Base-by-base conservation (phyloP, 92 coral and sea anemone species). In the Paragorgia papillata region DNA sequence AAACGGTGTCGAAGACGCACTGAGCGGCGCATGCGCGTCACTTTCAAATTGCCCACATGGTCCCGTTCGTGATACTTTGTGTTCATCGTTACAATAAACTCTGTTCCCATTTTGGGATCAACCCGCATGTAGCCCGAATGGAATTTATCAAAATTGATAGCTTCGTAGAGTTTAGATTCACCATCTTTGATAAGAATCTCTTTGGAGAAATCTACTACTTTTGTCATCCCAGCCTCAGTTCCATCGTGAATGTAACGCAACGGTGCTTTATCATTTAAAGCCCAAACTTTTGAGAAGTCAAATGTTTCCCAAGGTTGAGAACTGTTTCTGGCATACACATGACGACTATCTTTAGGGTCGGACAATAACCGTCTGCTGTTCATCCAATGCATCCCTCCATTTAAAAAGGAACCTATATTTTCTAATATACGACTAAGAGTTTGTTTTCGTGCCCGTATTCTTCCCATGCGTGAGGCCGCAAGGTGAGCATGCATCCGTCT, bases 121-220 rank as follows among this genome's bases (percentile, higher is more conserved):
- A 95, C 88, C 46, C 99, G 83, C 32, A 95, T 91, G 78, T 95
- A 95, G n/a, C 99, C 99, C 29, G 88, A 91, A 50, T 95, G 89
- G 54, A 89, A 82, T 68, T 91, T 95, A 69, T 89, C 90, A 73
- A 95, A 95, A 29, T 87, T 93, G 46, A 95, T 79, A 61, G 93
- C 91, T 57, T 96, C 84, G 64, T 91, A 93, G 7, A 91, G 77
- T 14, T 84, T 87, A 54, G 85, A 77, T 55, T 88, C 86, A 0
- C 97, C 99, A 50, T 95, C 97, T 46, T 90, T 92, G 34, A 89
- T 87, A 41, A 91, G 86, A 12, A 89, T 82, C 18, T 91, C 90
- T 89, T 89, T 95, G 3, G 97, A 84, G 57, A 89, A 96, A 25
- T 93, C 97, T 13, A 89, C 88, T 40, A 95, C 96, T 68, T 95